Conservation (phyloP, 2,113 vertebrate species). For the Catharus fuscescens region DNA sequence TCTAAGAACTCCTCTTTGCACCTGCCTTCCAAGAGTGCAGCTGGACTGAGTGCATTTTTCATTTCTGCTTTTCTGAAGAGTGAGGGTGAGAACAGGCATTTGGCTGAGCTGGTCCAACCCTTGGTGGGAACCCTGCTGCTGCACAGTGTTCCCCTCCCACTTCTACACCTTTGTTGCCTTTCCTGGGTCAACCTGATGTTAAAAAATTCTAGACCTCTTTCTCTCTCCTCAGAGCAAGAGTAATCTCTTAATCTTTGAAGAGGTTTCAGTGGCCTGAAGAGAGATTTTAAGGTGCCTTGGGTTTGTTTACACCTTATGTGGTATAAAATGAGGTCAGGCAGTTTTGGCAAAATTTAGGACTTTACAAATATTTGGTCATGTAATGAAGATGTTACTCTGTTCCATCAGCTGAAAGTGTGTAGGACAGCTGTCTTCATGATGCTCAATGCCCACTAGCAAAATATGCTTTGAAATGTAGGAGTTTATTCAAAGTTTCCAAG, state of each 20-base stretch:
- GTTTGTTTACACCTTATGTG: not conserved
- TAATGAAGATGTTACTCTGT: not conserved
- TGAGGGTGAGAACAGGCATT: not conserved
- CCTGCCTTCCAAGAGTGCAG: not conserved
- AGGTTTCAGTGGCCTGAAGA: not conserved
- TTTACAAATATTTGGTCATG: not conserved
- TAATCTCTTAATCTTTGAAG: not conserved
- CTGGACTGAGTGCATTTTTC: not conserved
- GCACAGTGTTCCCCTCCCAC: not conserved
- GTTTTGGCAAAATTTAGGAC: not conserved
- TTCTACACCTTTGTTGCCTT: fast-evolving
- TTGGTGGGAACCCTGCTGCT: not conserved
- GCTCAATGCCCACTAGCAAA: not conserved
- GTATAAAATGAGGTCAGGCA: not conserved
- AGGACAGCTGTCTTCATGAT: not conserved
- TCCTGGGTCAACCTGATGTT: not conserved
- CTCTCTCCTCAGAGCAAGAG: not conserved
- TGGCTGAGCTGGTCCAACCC: not conserved
- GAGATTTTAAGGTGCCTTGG: not conserved
- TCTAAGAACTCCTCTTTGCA: not conserved
- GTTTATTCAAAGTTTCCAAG: not conserved
- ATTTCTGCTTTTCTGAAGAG: not conserved
- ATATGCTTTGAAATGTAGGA: not conserved
- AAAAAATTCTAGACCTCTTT: not conserved
- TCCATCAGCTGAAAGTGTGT: not conserved